Evolutionary conservation across 2,797 vertebrate species (phyloP), one percentile per base, ranked within the genome.

Genomic region (Pangasius djambal): DNA sequence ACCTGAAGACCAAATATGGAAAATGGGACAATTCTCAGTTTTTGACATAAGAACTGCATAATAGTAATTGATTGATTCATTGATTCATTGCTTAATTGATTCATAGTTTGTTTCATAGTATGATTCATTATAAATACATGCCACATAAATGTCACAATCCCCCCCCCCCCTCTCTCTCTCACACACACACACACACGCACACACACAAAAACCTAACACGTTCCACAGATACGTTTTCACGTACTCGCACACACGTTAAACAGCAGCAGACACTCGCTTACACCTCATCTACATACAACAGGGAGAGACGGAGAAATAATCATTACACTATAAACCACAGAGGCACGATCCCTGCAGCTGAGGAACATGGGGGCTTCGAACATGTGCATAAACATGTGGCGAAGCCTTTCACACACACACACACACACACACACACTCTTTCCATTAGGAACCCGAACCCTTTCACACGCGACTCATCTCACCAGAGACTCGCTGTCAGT

Each of bases 391-490:
- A 85, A 88, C 81, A 88, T 59, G 78, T 81, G 40, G 31, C 13
- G 6, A 85, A 28, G 40, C 78, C n/a, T 67, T 40, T 78, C 44
- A 86, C 69, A 85, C 82, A 87, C 86, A 75, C 69, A 81, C 52
- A 75, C 81, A 75, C 74, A 86, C 55, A 72, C 52, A 65, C 85
- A 88, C 85, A 88, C 83, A 87, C 40, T 7, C 50, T 87, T 59
- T 91, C 84, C 31, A 83, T 88, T 89, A 86, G 86, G 70, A 81
- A 59, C 44, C 83, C 52, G 15, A 87, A 57, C n/a, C 40, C 81
- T 79, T 89, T 86, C 67, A 87, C 83, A 90, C 86, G 89, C 69
- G 87, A 86, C 85, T 83, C 25, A 72, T 34, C 79, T 61, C 91
- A 57, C 84, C 63, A 69, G 86, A 75, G 89, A 77, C 18, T 12